These are phyloP conservation scores for Zhuqinia jingwanae DNA, from an alignment of 2,888 invertebrate genomes.

Conservation along the genomic window DNA sequence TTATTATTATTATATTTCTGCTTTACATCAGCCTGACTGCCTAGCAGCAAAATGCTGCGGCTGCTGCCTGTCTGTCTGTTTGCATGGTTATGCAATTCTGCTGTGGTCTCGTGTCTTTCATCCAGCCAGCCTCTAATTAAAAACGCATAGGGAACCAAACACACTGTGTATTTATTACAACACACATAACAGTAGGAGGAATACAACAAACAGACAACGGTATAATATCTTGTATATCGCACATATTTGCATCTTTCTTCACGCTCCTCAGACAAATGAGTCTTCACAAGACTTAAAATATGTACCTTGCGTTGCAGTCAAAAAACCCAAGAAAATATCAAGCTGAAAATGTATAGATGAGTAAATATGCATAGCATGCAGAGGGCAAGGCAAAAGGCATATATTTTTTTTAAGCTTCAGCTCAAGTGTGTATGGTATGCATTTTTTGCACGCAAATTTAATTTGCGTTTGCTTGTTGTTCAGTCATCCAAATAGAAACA, in stretches of 20 bases:
- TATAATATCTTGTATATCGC: slow-evolving; percentile 9
- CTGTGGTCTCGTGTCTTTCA: too few relatives aligned
- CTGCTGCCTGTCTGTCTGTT: not conserved
- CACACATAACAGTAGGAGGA: not conserved
- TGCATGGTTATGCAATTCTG: slow-evolving; percentile 14
- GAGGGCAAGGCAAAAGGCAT: too few relatives aligned
- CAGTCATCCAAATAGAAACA: too few relatives aligned
- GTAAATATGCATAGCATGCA: not conserved
- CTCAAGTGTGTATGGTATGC: not conserved
- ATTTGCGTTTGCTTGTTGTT: too few relatives aligned
- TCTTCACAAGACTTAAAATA: slow-evolving; percentile 20
- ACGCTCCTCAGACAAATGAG: slow-evolving; percentile 55
- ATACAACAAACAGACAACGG: too few relatives aligned
- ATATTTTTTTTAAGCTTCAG: too few relatives aligned
- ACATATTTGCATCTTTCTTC: slow-evolving; percentile 60
- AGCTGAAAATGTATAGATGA: too few relatives aligned
- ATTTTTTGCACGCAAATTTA: slow-evolving; percentile 21
- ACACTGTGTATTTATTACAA: slow-evolving; percentile 16
- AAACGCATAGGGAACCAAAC: too few relatives aligned
- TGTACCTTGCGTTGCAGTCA: not conserved
- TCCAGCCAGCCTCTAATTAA: slow-evolving; percentile 33
- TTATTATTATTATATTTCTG: too few relatives aligned
- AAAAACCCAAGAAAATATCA: not conserved
- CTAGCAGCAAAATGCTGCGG: too few relatives aligned
- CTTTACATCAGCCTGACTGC: too few relatives aligned